Evolutionary conservation across 2,797 vertebrate species (phyloP).

Genomic region (Acestrorhynchus altus): DNA sequence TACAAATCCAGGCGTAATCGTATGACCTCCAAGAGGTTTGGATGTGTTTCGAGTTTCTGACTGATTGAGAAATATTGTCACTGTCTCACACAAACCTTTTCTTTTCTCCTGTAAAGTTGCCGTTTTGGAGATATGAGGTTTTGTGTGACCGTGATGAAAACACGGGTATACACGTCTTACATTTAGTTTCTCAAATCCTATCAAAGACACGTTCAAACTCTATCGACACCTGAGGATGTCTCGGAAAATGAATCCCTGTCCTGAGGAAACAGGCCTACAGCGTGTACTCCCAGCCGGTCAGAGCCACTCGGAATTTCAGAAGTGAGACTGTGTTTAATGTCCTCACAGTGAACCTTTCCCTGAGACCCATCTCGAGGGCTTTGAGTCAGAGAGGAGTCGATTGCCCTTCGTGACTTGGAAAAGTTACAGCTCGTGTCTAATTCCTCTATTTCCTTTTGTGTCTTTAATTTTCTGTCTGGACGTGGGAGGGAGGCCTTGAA

Average conservation of each 20-base stretch:
- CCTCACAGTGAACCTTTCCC: slow-evolving; percentile 52
- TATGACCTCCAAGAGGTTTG: too few relatives aligned
- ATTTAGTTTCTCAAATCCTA: too few relatives aligned
- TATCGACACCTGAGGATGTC: neutral
- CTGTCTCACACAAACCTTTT: too few relatives aligned
- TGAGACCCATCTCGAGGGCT: slow-evolving; percentile 36
- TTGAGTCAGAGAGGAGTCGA: neutral
- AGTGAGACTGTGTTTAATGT: slow-evolving; percentile 49
- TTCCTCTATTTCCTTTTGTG: neutral
- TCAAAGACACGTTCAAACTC: neutral
- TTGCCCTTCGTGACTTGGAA: neutral
- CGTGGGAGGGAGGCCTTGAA: slow-evolving; percentile 72
- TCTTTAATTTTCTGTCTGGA: neutral
- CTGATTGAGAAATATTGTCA: too few relatives aligned
- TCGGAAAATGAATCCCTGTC: neutral
- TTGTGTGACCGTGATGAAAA: too few relatives aligned
- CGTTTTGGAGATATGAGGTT: too few relatives aligned
- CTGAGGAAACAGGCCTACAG: slow-evolving; percentile 33
- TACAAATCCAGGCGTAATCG: too few relatives aligned
- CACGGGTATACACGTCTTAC: too few relatives aligned
- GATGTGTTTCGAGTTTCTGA: too few relatives aligned
- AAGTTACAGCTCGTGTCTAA: neutral
- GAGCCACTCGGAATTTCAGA: slow-evolving; percentile 38
- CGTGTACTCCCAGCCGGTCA: neutral
- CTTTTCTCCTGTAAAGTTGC: too few relatives aligned